Evolutionary conservation across 2,888 invertebrate species (phyloP), one percentile per base, ranked within the genome.

Genomic region (Odontomyia ornata): DNA sequence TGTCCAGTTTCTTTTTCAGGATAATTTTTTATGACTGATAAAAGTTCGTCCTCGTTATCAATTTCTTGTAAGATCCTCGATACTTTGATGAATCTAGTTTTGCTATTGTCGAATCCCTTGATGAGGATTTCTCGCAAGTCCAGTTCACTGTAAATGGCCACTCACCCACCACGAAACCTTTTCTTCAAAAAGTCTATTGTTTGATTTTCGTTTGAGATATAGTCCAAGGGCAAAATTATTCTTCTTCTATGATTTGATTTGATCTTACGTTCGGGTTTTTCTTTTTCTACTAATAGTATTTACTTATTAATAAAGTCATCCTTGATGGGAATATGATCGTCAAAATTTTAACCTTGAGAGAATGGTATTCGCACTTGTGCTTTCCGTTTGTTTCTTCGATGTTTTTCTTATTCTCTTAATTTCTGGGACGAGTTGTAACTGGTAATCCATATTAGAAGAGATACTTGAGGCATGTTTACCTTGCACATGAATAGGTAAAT

Each of bases 61-160:
- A 18, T 18, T 52, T 52, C 52, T 15, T 52, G 4, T n/a, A 52
- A 13, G 4, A 52, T 52, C 13, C 13, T 52, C 3, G 52, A n/a
- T 15, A 52, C 52, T 21, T 62, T 46, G 18, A 75, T 43, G 11
- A 75, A 21, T 62, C 36, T 75, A 28, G 46, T n/a, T 62, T 75
- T 36, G 18, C 30, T 25, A n/a, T 57, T 62, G 0, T 60, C 25
- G 21, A 62, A 75, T 23, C 36, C 52, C 3, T 36, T 36, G 3
- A 36, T 36, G n/a, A n/a, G n/a, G n/a, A n/a, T n/a, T n/a, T n/a
- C n/a, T n/a, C n/a, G n/a, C n/a, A n/a, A n/a, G n/a, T n/a, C n/a
- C n/a, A n/a, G 36, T 36, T 5, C 9, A 36, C 9, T 36, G 5
- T 36, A 9, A 36, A 3, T 36, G 5, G 36, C n/a, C n/a, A n/a